Base-by-base conservation (phyloP, 2,797 vertebrate genomes). In the Syngnathus acus region DNA sequence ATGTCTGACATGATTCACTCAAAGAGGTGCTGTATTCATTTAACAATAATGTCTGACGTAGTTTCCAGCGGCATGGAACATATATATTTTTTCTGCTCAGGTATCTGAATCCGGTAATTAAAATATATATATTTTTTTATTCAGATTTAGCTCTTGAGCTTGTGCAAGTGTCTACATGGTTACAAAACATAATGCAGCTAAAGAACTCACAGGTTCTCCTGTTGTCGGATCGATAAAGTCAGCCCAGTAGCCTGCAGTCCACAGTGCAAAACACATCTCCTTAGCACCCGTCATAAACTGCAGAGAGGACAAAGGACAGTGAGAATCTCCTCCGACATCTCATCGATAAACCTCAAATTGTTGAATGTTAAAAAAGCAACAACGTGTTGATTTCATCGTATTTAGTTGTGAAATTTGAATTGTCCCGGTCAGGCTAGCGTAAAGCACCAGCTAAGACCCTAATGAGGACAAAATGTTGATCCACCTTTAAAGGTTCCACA, bases 221-320 rank as follows among this genome's bases (percentile, higher is more conserved):
- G 96, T 98, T 19, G 91, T 86, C 0, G 97, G 97, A 72, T 98
- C 92, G n/a, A 98, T 97, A 82, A 98, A 98, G 85, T 98, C 97
- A 0, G 96, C 96, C 96, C 96, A 98, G 71, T 94, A 99, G n/a
- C 96, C 96, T 62, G 95, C 94, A 0, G 94, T 88, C 87, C 90
- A 94, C 68, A 99, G 86, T 13, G 94, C 94, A 55, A 93, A 96
- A 78, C 96, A 98, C 68, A 98, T 96, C 84, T 99, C 96, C 77
- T 95, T 98, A 9, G 96, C 97, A 64, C 96, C 96, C 26, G 62
- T 94, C 64, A 98, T 91, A 79, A 98, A 98, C 97, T 98, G 82
- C 4, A 77, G 55, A 0, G 0, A 48, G 11, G 5, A 63, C 19
- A 39, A 68, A 65, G 47, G 0, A 0, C 16, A 51, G 55, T 69